Evolutionary conservation across 2,888 invertebrate genomes (phyloP).

Genomic region (Oxystoma pomonae): DNA sequence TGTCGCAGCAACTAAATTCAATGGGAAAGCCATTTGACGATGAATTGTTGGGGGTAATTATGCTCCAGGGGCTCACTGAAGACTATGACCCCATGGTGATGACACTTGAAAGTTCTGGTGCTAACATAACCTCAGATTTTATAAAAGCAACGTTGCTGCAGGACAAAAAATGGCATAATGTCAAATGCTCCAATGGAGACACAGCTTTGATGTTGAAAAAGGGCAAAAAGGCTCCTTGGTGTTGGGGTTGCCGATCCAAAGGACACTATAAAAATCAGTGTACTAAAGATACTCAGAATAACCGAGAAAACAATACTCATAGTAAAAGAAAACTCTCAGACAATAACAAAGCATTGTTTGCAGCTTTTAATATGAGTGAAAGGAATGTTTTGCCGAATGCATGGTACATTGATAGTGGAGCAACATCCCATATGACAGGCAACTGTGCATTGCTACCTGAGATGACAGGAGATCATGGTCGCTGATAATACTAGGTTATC

Average conservation of each 20-base stretch:
- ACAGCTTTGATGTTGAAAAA: constrained; percentile 6
- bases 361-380: constrained; percentile 10
- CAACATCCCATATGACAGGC: constrained; percentile 18
- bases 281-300: constrained; percentile 4
- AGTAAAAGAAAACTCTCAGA: background rate
- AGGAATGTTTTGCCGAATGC: constrained; percentile 5
- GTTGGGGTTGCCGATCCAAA: constrained; percentile 14
- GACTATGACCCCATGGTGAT: constrained; percentile 13
- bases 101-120: constrained; percentile 20
- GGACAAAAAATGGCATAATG: constrained; percentile 19
- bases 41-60: constrained; percentile 25
- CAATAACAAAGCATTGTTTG: constrained; percentile 13
- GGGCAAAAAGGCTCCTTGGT: constrained; percentile 11
- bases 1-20: constrained; percentile 20
- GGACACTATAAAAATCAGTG: constrained; percentile 19
- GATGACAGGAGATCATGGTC: constrained; percentile 15
- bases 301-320: background rate
- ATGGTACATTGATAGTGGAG: constrained; percentile 21
- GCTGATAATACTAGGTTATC: constrained; percentile 16
- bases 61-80: constrained; percentile 23
- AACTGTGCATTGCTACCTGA: constrained; percentile 11
- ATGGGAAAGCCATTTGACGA: constrained; percentile 22
- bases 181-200: constrained; percentile 9
- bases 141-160: constrained; percentile 23
- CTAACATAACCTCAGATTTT: constrained; percentile 21